A percentile compares a stretch with the other conserved stretches of the same genome.
Conservation (phyloP, 1,140 invertebrate species). For the Zaprionus vittiger region DNA sequence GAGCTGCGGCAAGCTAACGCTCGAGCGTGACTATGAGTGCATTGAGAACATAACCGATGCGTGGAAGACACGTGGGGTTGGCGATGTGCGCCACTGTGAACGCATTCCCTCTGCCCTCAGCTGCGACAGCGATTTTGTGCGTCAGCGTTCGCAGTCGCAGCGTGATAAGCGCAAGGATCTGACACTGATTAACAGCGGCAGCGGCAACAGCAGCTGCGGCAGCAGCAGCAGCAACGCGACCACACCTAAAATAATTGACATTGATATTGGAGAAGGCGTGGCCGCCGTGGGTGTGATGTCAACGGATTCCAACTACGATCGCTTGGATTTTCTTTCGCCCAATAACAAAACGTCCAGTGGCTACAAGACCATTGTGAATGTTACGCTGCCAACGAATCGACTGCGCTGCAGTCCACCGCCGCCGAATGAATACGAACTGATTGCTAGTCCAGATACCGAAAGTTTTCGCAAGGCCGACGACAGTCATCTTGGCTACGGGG, state of each 20-base stretch:
- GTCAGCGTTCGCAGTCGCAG: constrained; percentile 79
- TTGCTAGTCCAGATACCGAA: constrained; percentile 85
- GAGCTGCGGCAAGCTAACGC: constrained; percentile 40
- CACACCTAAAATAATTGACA: constrained; percentile 73
- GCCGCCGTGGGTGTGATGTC: constrained; percentile 14
- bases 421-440: constrained; percentile 79
- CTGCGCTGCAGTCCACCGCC: constrained; percentile 58
- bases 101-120: constrained; percentile 74
- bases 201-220: constrained; percentile 1
- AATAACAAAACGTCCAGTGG: constrained; percentile 88
- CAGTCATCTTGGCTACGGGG: constrained; percentile 91
- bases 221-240: constrained; percentile 41
- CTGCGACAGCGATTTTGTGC: constrained; percentile 76
- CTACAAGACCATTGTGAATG: constrained; percentile 87
- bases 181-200: constrained; percentile 36
- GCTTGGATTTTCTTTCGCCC: constrained; percentile 91
- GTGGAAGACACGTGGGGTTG: constrained; percentile 91
- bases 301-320: constrained; percentile 88
- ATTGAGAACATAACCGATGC: constrained; percentile 87
- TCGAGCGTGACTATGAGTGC: constrained; percentile 78
- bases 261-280: constrained; percentile 71
- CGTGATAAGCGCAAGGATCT: constrained; percentile 79
- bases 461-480: constrained; percentile 90
- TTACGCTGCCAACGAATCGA: constrained; percentile 84
- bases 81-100: constrained; percentile 88